These are phyloP conservation scores for Hybos culiciformis DNA, from an alignment of 2,888 invertebrate species.

Conservation along the genomic window DNA sequence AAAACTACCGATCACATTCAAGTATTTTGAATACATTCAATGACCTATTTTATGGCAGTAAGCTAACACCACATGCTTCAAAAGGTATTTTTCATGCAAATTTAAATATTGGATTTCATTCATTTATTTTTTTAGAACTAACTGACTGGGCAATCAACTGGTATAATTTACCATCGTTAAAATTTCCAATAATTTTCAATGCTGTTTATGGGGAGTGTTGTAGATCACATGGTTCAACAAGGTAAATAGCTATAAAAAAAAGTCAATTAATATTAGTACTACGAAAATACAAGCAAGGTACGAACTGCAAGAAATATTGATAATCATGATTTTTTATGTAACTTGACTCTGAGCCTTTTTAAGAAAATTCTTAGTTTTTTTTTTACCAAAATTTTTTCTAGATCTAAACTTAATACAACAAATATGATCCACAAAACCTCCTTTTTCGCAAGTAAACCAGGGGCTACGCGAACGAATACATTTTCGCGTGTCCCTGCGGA, in stretches of 20 bases:
- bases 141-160: conserved; percentile 19
- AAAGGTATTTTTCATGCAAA: background rate
- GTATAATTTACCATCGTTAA: conserved; percentile 34
- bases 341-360: no score
- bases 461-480: no score
- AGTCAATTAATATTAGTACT: no score
- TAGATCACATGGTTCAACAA: background rate
- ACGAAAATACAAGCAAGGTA: no score
- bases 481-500: no score
- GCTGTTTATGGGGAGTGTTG: conserved; percentile 37
- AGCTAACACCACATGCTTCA: conserved; percentile 36
- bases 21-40: conserved; percentile 54
- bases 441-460: no score
- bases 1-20: conserved; percentile 61
- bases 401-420: no score
- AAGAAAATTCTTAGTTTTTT: no score
- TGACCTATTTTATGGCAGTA: conserved; percentile 53
- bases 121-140: background rate
- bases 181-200: conserved; percentile 46
- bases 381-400: no score
- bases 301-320: no score
- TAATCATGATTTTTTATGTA: no score
- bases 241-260: background rate
- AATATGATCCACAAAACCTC: no score
- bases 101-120: background rate